Evolutionary conservation across 2,113 vertebrate species (phyloP), one percentile per base, ranked within the genome.

Genomic region (Urocynchramus pylzowi): DNA sequence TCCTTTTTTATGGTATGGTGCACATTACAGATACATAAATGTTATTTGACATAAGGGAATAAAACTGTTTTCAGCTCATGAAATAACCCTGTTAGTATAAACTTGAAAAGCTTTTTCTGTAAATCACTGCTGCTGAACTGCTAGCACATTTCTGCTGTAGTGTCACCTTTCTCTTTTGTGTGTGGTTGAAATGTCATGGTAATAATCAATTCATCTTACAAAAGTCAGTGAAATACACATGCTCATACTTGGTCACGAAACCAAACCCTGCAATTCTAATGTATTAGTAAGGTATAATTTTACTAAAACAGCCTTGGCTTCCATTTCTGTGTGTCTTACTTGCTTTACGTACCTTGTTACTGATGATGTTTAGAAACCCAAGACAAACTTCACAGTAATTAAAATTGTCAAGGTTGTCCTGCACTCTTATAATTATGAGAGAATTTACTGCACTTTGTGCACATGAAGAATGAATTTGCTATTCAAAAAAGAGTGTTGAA

Each of bases 61-160:
- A 91, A 76, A 93, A 89, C 91, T 94, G 24, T 95, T 95, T 95
- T 95, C 67, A 77, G 65, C 57, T 97, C 50, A 59, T 80, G 61
- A 52, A 93, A 95, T 96, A 89, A 80, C 2, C 7, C 19, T 23
- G 3, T 80, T 93, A 70, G 59, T 86, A 54, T 80, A 89, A 93
- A 86, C 61, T 80, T 86, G 63, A 90, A 90, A 92, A 84, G 78
- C n/a, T 89, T 31, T 71, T 64, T 69, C 26, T 87, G 49, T 61
- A 76, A 91, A 95, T 93, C 81, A 70, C 52, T 15, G 6, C 45
- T 65, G 49, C 84, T 3, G 7, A 83, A 88, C 67, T 50, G 67
- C 49, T 73, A 65, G 45, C 16, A 24, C 47, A 13, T 50, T 92
- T 93, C 61, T 88, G 15, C 75, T 92, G 30, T 73, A 76, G 70